A percentile compares a stretch with the other conserved stretches of the same genome.
These are phyloP conservation scores for Haliclystus octoradiatus DNA, from an alignment of 30 jellyfish, hydroid and myxozoan genomes.

Conservation along the genomic window DNA sequence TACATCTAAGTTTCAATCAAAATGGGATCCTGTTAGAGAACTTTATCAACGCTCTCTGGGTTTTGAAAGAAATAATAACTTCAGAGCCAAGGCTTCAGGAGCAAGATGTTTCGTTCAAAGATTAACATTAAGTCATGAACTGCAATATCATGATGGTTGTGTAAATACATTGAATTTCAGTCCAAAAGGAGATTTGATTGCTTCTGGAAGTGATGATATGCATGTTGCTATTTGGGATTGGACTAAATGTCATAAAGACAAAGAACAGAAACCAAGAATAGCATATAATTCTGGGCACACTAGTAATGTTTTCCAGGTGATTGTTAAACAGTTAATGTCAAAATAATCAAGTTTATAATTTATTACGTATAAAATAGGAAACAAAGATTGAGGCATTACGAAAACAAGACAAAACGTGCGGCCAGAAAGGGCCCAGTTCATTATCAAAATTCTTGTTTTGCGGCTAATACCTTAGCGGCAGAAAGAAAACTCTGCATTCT, in stretches of 20 bases:
- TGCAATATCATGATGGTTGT: conserved; percentile 81
- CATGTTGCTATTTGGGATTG: conserved; percentile 86
- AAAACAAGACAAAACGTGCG: too few relatives aligned
- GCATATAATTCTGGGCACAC: conserved; percentile 88
- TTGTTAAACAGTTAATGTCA: neutral
- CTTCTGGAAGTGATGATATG: conserved; percentile 89
- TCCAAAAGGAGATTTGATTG: conserved; percentile 66
- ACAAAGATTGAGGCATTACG: too few relatives aligned
- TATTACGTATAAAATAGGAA: too few relatives aligned
- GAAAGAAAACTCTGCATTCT: too few relatives aligned
- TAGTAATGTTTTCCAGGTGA: conserved; percentile 89
- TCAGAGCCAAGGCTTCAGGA: conserved; percentile 43
- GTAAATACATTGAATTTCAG: conserved; percentile 74
- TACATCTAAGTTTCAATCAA: too few relatives aligned
- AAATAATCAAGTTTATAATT: too few relatives aligned
- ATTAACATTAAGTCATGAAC: conserved; percentile 23
- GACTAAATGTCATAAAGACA: conserved; percentile 31
- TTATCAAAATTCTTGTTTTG: too few relatives aligned
- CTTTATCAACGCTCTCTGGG: conserved; percentile 30
- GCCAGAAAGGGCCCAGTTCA: too few relatives aligned
- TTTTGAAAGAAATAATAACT: conserved; percentile 5
- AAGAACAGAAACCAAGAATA: conserved; percentile 51
- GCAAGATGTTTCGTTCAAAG: conserved; percentile 47
- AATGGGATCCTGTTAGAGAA: too few relatives aligned
- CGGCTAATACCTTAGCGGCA: too few relatives aligned